Evolutionary conservation across 1,140 invertebrate genomes (phyloP).

Genomic region (Popillia japonica): DNA sequence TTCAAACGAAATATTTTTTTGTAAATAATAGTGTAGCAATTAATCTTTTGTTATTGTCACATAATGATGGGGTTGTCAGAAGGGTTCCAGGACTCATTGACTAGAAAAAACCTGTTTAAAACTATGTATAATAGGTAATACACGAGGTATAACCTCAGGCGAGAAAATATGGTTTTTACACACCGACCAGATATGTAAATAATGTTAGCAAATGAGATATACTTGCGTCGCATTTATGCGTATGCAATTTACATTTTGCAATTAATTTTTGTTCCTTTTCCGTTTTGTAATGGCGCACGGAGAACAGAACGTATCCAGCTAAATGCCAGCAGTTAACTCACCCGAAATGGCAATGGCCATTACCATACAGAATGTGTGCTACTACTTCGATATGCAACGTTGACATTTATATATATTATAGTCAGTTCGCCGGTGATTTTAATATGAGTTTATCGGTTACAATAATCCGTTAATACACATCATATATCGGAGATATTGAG

Average conservation of each 20-base stretch:
- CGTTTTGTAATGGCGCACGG: not conserved
- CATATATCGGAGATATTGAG: not conserved
- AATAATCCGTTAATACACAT: not conserved
- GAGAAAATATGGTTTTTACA: no score
- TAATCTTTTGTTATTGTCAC: no score
- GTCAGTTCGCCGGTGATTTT: constrained; percentile 14
- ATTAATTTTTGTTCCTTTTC: constrained; percentile 27
- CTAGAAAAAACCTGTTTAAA: no score
- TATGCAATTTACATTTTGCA: constrained; percentile 17
- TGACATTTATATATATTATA: not conserved
- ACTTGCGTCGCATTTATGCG: not conserved
- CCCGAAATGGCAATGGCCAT: constrained; percentile 5
- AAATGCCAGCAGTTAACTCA: not conserved
- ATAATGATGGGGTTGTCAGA: no score
- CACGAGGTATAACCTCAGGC: no score
- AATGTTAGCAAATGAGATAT: not conserved
- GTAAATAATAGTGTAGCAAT: no score
- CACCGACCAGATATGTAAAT: constrained; percentile 3
- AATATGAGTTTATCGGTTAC: not conserved
- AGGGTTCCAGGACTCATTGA: no score
- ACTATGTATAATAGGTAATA: no score
- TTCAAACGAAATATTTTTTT: no score
- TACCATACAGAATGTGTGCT: constrained; percentile 4
- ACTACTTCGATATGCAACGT: not conserved
- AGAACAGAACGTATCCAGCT: no score